These are phyloP conservation scores for Steinernema scapterisci DNA, from an alignment of 2,888 invertebrate genomes.

Conservation along the genomic window DNA sequence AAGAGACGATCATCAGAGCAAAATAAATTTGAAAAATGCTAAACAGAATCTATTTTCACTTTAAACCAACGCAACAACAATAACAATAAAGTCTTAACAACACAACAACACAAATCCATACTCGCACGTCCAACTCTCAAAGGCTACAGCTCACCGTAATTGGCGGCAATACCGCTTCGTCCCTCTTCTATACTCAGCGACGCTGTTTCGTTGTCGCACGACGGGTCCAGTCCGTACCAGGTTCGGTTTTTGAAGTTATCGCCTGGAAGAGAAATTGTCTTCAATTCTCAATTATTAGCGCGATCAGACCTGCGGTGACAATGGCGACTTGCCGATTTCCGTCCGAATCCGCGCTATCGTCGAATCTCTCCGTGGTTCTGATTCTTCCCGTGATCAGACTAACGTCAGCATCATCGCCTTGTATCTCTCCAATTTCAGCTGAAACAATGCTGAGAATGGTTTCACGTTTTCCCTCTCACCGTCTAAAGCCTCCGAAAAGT, in stretches of 20 bases:
- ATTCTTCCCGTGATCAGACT: constrained; percentile 62
- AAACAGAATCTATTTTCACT: too few species aligned
- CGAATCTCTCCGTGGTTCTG: constrained; percentile 40
- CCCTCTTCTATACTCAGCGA: constrained; percentile 73
- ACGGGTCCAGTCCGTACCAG: constrained; percentile 85
- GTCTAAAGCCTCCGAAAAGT: constrained; percentile 4
- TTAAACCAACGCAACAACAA: not conserved
- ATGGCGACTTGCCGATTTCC: constrained; percentile 41
- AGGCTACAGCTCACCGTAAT: constrained; percentile 48
- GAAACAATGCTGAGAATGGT: constrained; percentile 33
- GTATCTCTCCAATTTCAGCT: constrained; percentile 49
- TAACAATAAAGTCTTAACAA: not conserved
- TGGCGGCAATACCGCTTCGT: constrained; percentile 57
- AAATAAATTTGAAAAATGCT: too few species aligned
- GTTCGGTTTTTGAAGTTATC: constrained; percentile 76
- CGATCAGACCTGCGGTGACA: constrained; percentile 46
- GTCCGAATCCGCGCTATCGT: not conserved
- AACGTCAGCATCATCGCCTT: constrained; percentile 53
- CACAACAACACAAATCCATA: too few species aligned
- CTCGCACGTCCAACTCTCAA: too few species aligned
- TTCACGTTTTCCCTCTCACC: not conserved
- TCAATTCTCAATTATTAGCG: not conserved
- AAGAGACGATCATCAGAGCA: too few species aligned
- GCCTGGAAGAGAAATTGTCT: constrained; percentile 68
- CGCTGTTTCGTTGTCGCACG: constrained; percentile 75